Conservation (phyloP, 2,797 vertebrate genomes). For the Sebastes taczanowskii region DNA sequence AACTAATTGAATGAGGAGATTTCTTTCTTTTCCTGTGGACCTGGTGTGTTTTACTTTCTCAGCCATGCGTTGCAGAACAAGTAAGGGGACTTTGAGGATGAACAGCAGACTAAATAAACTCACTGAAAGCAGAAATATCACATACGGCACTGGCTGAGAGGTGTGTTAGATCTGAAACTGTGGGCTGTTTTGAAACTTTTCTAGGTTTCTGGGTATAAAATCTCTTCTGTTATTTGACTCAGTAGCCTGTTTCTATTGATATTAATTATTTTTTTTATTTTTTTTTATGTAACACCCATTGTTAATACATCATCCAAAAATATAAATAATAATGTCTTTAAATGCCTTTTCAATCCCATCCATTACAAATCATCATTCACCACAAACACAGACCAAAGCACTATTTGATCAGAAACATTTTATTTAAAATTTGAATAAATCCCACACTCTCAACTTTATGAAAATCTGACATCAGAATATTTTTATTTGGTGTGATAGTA, state of each 20-base stretch:
- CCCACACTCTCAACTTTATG: background rate
- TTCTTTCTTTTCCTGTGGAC: conserved; percentile 22
- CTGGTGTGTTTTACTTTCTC: conserved; percentile 56
- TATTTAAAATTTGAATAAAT: background rate
- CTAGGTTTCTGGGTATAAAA: background rate
- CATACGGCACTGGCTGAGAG: conserved; percentile 36
- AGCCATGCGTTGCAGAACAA: conserved; percentile 47
- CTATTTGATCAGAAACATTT: background rate
- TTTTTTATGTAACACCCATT: background rate
- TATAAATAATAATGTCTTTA: background rate
- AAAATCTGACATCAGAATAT: background rate
- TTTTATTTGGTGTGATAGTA: background rate
- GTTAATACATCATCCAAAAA: background rate
- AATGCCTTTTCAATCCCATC: background rate
- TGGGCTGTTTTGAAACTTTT: background rate
- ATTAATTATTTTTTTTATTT: background rate
- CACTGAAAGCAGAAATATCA: conserved; percentile 48
- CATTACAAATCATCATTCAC: background rate
- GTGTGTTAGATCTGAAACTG: conserved; percentile 19
- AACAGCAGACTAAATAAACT: conserved; percentile 73
- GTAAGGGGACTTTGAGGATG: conserved; percentile 60
- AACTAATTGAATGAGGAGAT: conserved; percentile 18
- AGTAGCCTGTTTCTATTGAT: background rate
- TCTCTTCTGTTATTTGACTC: background rate
- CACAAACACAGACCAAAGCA: background rate